Conservation (phyloP, 2,797 vertebrate species). For the Scyliorhinus canicula region DNA sequence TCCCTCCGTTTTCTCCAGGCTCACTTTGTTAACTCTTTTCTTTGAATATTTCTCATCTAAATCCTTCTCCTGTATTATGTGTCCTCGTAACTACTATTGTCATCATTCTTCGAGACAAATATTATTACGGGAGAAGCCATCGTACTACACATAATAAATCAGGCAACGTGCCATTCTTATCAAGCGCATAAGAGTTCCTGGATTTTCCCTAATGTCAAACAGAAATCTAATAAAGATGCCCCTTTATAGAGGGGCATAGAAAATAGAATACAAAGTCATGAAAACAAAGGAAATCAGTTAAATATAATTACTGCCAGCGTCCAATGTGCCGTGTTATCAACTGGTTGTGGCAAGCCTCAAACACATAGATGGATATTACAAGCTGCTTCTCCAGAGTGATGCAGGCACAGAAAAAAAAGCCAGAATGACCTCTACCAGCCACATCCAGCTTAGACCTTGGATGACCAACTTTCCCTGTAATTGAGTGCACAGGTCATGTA, state of each 20-base stretch:
- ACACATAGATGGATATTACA: not conserved
- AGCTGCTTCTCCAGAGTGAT: not conserved
- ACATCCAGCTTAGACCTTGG: not conserved
- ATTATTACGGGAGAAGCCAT: not conserved
- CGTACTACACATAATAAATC: not conserved
- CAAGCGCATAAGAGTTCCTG: too few species aligned
- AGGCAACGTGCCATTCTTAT: not conserved
- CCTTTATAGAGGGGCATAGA: too few species aligned
- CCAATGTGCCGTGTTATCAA: not conserved
- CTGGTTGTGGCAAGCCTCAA: not conserved
- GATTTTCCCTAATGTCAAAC: not conserved
- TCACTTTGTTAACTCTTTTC: too few species aligned
- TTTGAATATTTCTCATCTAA: not conserved
- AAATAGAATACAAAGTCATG: not conserved
- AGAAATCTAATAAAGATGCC: not conserved
- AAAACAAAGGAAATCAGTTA: not conserved
- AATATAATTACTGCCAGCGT: not conserved
- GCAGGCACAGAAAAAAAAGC: not conserved
- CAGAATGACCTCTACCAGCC: not conserved
- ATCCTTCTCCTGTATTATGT: not conserved
- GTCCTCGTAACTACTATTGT: not conserved
- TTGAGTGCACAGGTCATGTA: not conserved
- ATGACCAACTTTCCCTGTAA: not conserved
- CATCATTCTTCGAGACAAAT: not conserved
- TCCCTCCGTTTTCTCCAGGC: too few species aligned